Conservation (phyloP, 2,888 invertebrate species). For the Eupithecia tripunctaria region DNA sequence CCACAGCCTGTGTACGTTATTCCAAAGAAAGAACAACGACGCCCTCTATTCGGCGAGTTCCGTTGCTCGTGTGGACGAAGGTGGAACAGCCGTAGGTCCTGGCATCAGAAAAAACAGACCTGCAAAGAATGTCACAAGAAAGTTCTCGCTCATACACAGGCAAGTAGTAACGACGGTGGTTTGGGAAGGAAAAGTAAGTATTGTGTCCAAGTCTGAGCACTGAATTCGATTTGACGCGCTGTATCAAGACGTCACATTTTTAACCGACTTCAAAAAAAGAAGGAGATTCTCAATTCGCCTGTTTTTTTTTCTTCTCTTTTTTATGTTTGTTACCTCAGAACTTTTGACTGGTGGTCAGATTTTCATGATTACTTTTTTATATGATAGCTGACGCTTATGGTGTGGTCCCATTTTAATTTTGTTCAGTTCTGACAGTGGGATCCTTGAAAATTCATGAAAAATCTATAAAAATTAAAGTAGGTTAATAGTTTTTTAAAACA, state of each 20-base stretch:
- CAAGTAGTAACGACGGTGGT: conserved; percentile 30
- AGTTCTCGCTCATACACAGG: conserved; percentile 51
- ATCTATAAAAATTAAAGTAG: no score
- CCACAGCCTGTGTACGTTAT: not conserved
- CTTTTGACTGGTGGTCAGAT: no score
- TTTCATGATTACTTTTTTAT: no score
- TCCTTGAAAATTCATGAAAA: no score
- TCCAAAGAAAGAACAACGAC: conserved; percentile 15
- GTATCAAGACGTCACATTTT: not conserved
- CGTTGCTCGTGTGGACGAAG: conserved; percentile 53
- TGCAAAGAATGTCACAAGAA: conserved; percentile 51
- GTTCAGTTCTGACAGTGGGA: no score
- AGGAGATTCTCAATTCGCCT: no score
- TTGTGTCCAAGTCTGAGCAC: not conserved
- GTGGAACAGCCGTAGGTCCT: conserved; percentile 60
- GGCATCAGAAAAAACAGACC: conserved; percentile 52
- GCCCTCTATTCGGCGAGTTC: conserved; percentile 54
- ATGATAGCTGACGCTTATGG: no score
- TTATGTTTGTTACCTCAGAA: no score
- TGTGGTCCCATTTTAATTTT: no score
- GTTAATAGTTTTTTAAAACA: no score
- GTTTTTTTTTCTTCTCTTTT: no score
- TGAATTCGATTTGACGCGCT: not conserved
- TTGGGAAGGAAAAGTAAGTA: not conserved
- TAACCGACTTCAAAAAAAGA: no score